Conservation (phyloP, 2,797 vertebrate species). For the Argya squamiceps region DNA sequence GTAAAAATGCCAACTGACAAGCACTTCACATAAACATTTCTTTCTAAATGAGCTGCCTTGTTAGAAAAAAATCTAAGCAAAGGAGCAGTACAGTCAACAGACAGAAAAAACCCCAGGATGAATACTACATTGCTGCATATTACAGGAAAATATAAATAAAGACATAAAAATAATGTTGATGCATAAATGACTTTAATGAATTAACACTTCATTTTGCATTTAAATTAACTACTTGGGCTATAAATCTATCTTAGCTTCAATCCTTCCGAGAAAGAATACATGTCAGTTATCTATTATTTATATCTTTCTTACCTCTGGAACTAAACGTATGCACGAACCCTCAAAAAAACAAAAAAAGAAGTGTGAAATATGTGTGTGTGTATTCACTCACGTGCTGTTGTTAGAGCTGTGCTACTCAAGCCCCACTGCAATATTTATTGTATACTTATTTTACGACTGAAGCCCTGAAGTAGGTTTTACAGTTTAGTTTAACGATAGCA, state of each 20-base stretch:
- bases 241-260: neutral
- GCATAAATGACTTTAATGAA: conserved; percentile 59
- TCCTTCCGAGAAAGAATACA: neutral
- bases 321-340: neutral
- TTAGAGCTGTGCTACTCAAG: neutral
- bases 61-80: conserved; percentile 74
- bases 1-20: conserved; percentile 86
- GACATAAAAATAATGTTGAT: conserved; percentile 48
- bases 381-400: neutral
- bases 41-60: conserved; percentile 84
- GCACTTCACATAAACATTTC: conserved; percentile 85
- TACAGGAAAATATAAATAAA: conserved; percentile 57
- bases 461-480: conserved; percentile 64
- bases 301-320: conserved; percentile 20
- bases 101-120: conserved; percentile 58
- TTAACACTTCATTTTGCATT: conserved; percentile 67
- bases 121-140: neutral
- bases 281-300: conserved; percentile 18
- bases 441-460: conserved; percentile 61
- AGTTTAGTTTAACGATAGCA: conserved; percentile 68
- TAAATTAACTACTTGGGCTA: conserved; percentile 10
- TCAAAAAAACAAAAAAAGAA: neutral
- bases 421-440: conserved; percentile 43
- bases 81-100: conserved; percentile 56
- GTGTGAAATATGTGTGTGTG: neutral